Evolutionary conservation across 2,888 invertebrate genomes (phyloP), one percentile per base, ranked within the genome.

Genomic region (Lypha dubia): DNA sequence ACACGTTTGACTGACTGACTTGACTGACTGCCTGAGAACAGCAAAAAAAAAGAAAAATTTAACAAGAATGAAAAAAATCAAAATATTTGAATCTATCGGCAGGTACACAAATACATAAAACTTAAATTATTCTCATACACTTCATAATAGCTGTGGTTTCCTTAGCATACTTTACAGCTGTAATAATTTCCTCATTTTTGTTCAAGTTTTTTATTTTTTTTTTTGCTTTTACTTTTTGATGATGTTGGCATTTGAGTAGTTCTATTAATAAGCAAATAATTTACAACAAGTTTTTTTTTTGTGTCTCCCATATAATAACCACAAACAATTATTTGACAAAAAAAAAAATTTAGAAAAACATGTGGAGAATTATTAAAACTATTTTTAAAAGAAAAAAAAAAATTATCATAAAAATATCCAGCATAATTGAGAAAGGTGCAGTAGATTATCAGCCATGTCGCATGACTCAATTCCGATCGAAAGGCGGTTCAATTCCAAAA

Each of bases 351-450:
- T 3, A 15, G n/a, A 44, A n/a, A 5, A 44, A 44, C 15, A 44
- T 44, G 15, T 44, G 15, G n/a, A 15, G 44, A 4, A 44, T 44
- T 3, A 15, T 11, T 5, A 44, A 15, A 44, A 44, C n/a, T 15
- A 44, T 15, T 44, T n/a, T 44, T 44, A 22, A 15, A 63, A 71
- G 35, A 49, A 58, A 28, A 71, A 65, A 79, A 73, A n/a, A n/a
- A n/a, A n/a, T n/a, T n/a, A 58, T 73, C 79, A 49, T 7, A 38
- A 1, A 49, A 49, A 4, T 49, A n/a, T 3, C 3, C 20, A 49
- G 35, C 5, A 13, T 38, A 24, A 35, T 65, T 63, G 28, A 65
- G 38, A 73, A 79, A 58, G 28, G 24, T 62, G n/a, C 17, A 32
- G 15, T 46, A 24, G 11, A 44, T 63, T 20, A n/a, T n/a, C n/a